Evolutionary conservation across 2,797 vertebrate genomes (phyloP).

Genomic region (Gambusia yucatana): DNA sequence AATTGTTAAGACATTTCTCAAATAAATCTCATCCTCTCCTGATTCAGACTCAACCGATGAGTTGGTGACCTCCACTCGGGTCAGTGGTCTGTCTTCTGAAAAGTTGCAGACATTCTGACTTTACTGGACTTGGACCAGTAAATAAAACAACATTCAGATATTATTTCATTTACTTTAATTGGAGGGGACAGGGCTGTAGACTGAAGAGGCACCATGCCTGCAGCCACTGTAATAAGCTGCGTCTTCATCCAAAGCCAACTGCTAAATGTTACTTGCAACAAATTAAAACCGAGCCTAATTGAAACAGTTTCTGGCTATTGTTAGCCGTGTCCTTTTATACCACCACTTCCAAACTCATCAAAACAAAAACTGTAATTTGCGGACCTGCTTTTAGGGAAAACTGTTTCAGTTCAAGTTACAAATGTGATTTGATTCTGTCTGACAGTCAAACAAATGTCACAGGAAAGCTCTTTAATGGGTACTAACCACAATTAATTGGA

Average conservation of each 20-base stretch:
- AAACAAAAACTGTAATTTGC: neutral
- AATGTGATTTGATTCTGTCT: slow-evolving; percentile 15
- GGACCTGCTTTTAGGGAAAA: slow-evolving; percentile 1
- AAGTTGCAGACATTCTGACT: neutral
- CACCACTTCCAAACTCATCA: neutral
- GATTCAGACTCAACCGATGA: neutral
- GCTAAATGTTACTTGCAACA: slow-evolving; percentile 12
- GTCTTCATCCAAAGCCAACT: slow-evolving; percentile 1
- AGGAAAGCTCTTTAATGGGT: slow-evolving; percentile 23
- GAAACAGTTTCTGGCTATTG: slow-evolving; percentile 6
- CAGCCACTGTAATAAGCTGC: slow-evolving; percentile 1
- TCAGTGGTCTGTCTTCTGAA: neutral
- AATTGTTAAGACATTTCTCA: neutral
- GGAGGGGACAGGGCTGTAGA: neutral
- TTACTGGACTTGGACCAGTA: neutral
- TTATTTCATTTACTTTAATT: neutral
- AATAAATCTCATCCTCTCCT: neutral
- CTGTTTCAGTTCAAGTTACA: slow-evolving; percentile 4
- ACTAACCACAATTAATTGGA: slow-evolving; percentile 34
- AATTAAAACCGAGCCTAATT: slow-evolving; percentile 10
- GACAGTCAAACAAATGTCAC: slow-evolving; percentile 17
- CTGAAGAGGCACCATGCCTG: neutral
- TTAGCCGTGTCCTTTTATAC: neutral
- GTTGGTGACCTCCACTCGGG: neutral
- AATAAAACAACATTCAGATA: neutral